Percentiles rank a stretch among this genome's conserved stretches.
Evolutionary conservation across 2,888 invertebrate genomes (phyloP).

Genomic region (Chrysina gloriosa): DNA sequence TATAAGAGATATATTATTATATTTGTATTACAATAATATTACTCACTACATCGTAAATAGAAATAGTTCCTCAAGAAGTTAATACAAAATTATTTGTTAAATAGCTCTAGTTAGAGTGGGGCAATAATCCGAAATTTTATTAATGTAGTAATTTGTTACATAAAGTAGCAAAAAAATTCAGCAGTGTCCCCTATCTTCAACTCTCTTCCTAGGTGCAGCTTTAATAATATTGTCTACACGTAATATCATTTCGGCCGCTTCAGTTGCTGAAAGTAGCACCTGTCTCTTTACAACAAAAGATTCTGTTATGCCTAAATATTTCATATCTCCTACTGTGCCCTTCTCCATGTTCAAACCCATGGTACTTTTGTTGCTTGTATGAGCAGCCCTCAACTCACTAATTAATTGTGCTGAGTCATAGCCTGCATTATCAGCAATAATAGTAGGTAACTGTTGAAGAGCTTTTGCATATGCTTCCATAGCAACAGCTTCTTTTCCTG

Average conservation of each 20-base stretch:
- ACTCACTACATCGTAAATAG: no score
- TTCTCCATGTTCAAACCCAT: slow-evolving; percentile 91
- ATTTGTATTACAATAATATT: no score
- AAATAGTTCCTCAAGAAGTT: no score
- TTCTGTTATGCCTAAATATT: slow-evolving; percentile 91
- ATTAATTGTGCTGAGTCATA: slow-evolving; percentile 96
- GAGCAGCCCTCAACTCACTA: slow-evolving; percentile 90
- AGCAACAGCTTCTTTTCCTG: slow-evolving; percentile 97
- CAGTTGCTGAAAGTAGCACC: slow-evolving; percentile 92
- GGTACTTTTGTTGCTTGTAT: slow-evolving; percentile 79
- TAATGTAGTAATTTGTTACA: no score
- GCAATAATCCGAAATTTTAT: no score
- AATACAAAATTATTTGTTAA: no score
- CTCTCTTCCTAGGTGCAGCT: slow-evolving; percentile 88
- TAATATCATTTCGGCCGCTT: slow-evolving; percentile 99
- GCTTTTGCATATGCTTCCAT: slow-evolving; percentile 96
- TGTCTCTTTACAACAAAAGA: slow-evolving; percentile 97
- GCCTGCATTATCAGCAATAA: slow-evolving; percentile 98
- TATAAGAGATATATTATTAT: no score
- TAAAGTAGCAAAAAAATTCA: slow-evolving; percentile 60
- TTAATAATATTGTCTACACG: slow-evolving; percentile 97
- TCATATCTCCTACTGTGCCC: slow-evolving; percentile 92
- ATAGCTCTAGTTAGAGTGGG: no score
- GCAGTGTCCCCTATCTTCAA: slow-evolving; percentile 87
- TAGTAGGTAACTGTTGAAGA: slow-evolving; percentile 89